Evolutionary conservation across 92 coral and sea anemone species (phyloP).

Genomic region (Parazoanthus atlanticus): DNA sequence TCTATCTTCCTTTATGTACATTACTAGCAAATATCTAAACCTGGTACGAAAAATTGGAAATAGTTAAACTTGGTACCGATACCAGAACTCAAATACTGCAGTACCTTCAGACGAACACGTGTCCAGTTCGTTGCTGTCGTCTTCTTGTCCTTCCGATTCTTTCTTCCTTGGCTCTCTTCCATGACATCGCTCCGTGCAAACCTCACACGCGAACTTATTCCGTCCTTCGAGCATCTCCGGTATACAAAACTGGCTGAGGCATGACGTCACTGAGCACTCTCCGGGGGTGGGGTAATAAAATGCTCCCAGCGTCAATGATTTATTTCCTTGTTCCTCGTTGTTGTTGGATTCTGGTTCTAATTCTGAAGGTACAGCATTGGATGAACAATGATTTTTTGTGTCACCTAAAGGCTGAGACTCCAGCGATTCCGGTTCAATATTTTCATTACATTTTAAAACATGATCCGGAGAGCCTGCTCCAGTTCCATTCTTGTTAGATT

Average conservation of each 20-base stretch:
- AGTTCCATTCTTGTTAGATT: not conserved
- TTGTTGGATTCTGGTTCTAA: slow-evolving; percentile 33
- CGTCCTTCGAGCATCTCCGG: slow-evolving; percentile 85
- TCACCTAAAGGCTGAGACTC: not conserved
- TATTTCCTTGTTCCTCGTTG: slow-evolving; percentile 12
- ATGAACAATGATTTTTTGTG: not conserved
- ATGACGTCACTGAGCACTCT: slow-evolving; percentile 83
- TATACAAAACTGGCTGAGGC: slow-evolving; percentile 85
- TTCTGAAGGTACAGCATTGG: not conserved
- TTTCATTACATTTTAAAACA: not conserved
- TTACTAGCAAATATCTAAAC: not conserved
- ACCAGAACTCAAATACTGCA: not conserved
- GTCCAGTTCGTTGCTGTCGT: slow-evolving; percentile 35
- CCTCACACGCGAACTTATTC: slow-evolving; percentile 89
- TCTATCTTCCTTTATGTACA: not conserved
- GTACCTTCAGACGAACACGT: slow-evolving; percentile 34
- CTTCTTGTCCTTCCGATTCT: not conserved
- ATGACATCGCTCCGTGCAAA: slow-evolving; percentile 63
- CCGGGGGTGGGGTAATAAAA: slow-evolving; percentile 64
- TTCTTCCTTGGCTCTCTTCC: not conserved
- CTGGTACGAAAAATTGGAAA: not conserved
- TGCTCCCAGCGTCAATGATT: slow-evolving; percentile 50
- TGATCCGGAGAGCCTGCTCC: not conserved
- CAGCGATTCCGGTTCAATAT: not conserved
- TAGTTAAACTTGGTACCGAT: not conserved